phyloP scores from a whole-genome alignment of 2,888 invertebrate genomes.

The Mycogona germanica region DNA sequence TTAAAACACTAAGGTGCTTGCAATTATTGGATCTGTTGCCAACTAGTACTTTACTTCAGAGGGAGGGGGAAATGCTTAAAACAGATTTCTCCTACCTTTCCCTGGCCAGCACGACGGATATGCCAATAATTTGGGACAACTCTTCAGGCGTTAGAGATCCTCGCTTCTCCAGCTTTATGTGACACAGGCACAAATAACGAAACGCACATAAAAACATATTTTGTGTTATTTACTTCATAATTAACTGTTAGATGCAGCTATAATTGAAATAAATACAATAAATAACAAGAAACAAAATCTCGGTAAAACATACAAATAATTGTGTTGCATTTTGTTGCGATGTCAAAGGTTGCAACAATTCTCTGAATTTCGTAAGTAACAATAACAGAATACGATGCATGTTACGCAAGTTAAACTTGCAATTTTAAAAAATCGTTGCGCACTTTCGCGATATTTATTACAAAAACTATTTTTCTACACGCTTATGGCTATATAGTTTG shows the following conservation, averaged over 20 bases:
- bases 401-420: too few species aligned
- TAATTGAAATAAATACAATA: background rate
- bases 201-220: background rate
- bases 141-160: conserved; percentile 72
- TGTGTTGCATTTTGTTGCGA: too few species aligned
- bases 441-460: too few species aligned
- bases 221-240: too few species aligned
- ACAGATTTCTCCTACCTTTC: conserved; percentile 43
- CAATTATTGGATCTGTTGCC: background rate
- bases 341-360: too few species aligned
- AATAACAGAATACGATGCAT: too few species aligned
- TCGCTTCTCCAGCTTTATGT: conserved; percentile 38
- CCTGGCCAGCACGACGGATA: conserved; percentile 78
- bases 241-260: too few species aligned
- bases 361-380: too few species aligned
- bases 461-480: too few species aligned
- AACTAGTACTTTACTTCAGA: background rate
- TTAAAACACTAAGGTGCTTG: background rate
- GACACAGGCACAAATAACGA: conserved; percentile 11
- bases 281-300: background rate
- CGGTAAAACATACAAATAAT: background rate
- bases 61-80: background rate
- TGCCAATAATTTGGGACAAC: conserved; percentile 65
- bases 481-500: too few species aligned
- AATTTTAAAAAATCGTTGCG: too few species aligned